Percentiles rank a stretch among this genome's conserved stretches.
phyloP scores from a whole-genome alignment of 2,888 invertebrate species.

The Drosophila ezoana region DNA sequence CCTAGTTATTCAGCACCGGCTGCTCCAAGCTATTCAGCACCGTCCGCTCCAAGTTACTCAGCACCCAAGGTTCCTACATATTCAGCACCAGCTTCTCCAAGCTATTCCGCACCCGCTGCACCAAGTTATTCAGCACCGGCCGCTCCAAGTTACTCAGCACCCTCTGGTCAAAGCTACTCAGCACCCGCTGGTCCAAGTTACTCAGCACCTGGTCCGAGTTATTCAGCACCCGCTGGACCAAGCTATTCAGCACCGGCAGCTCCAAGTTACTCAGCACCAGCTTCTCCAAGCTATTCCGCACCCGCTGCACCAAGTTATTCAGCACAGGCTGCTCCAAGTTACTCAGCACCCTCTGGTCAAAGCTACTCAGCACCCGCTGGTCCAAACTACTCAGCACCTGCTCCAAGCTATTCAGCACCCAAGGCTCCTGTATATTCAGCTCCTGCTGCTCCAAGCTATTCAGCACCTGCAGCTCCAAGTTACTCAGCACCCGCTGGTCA shows the following conservation, averaged over 20 bases:
- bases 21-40: conserved; percentile 35
- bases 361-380: conserved; percentile 21
- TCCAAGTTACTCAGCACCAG: conserved; percentile 25
- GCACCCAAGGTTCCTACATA: conserved; percentile 19
- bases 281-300: conserved; percentile 31
- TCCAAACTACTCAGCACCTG: conserved; percentile 20
- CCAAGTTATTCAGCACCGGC: conserved; percentile 22
- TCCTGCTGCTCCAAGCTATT: conserved; percentile 4
- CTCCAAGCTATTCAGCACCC: conserved; percentile 24
- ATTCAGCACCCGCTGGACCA: conserved; percentile 26
- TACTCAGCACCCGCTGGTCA: conserved; percentile 20
- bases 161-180: conserved; percentile 23
- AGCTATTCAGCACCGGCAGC: conserved; percentile 37
- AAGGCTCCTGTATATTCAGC: conserved; percentile 19
- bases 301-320: conserved; percentile 26
- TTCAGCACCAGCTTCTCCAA: conserved; percentile 16
- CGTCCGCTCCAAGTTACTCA: conserved; percentile 31
- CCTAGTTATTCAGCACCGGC: conserved; percentile 35
- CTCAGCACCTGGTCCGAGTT: too few relatives aligned
- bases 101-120: conserved; percentile 29
- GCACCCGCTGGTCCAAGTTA: conserved; percentile 16
- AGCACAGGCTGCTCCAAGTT: conserved; percentile 24
- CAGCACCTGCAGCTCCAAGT: background rate
- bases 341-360: conserved; percentile 12
- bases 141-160: conserved; percentile 9